Evolutionary conservation across 2,888 invertebrate genomes (phyloP), one percentile per base, ranked within the genome.

Genomic region (Omphaloscelis lunosa): DNA sequence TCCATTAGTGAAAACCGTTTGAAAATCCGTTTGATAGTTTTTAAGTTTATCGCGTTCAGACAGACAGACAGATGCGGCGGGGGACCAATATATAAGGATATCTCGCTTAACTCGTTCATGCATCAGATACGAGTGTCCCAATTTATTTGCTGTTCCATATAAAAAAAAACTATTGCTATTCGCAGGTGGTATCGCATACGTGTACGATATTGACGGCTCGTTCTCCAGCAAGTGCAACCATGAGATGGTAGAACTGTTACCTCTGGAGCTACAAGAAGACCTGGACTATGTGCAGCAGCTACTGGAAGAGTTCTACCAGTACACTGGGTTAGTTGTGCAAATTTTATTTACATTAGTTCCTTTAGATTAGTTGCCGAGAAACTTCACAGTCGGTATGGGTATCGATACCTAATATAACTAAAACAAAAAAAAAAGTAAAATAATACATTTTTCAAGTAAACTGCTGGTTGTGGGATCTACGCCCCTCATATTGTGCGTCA

Each of bases 221-320:
- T 99, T 99, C 95, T 97, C 97, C 77, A 97, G 98, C 86, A 98
- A 98, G 93, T 99, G 99, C 91, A 99, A 99, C 95, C 97, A 97
- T n/a, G 99, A 99, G 95, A 98, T 98, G 97, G 99, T 99, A n/a
- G 99, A 99, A 90, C 95, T 99, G 29, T 97, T 99, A 78, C 98
- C 98, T 2, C 92, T 99, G 53, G 98, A 98, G 85, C 95, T 97
- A 45, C 95, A 97, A 8, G 98, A 98, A 15, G 99, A 99, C 94
- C 95, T 99, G 48, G 94, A 97, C 1, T 97, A 98, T 77, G 98
- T 99, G 0, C 97, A 98, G 90, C 95, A 97, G 53, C 97, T 99
- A 51, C 96, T 99, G 27, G 95, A 97, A 86, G 99, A 99, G 92
- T 99, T 99, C 93, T 97, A 98, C 27, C 97, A 98, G 69, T 98